These are phyloP conservation scores for Sycon ciliatum DNA, from an alignment of 37 sponge, comb jelly and placozoan genomes.

Conservation along the genomic window DNA sequence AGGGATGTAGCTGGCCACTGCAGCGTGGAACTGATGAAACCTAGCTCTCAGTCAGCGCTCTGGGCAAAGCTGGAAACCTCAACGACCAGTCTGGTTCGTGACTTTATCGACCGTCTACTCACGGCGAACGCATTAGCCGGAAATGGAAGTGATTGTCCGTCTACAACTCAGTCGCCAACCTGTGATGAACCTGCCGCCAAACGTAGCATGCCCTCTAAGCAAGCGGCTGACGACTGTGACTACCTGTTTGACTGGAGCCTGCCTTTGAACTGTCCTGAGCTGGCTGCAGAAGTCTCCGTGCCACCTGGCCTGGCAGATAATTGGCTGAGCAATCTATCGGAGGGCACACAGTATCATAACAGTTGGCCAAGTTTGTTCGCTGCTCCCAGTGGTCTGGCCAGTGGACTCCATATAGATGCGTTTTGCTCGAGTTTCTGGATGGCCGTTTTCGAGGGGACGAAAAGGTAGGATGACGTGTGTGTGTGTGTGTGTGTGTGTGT, in stretches of 20 bases:
- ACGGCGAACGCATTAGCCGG: no score
- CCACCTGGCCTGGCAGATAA: constrained; percentile 47
- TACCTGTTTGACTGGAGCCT: constrained; percentile 81
- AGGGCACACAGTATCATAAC: constrained; percentile 49
- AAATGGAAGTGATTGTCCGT: no score
- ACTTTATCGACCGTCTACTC: constrained; percentile 38
- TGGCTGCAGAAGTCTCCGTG: constrained; percentile 43
- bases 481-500: constrained; percentile 22
- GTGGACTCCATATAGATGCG: constrained; percentile 68
- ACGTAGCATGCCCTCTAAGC: no score
- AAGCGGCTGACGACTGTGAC: not conserved
- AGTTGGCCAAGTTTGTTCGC: constrained; percentile 81
- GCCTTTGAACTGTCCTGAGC: constrained; percentile 66
- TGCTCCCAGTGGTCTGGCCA: constrained; percentile 53
- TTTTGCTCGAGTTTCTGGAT: constrained; percentile 90
- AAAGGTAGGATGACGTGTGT: constrained; percentile 47
- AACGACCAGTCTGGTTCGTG: constrained; percentile 18
- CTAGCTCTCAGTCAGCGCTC: no score
- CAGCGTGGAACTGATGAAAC: no score
- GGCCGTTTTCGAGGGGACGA: constrained; percentile 72
- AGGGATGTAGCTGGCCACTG: no score
- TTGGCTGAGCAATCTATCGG: not conserved
- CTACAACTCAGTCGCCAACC: no score
- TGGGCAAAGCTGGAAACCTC: constrained; percentile 61
- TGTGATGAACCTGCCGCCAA: no score